Base-by-base conservation (phyloP, 2,888 invertebrate species). In the Neoaliturus tenellus region DNA sequence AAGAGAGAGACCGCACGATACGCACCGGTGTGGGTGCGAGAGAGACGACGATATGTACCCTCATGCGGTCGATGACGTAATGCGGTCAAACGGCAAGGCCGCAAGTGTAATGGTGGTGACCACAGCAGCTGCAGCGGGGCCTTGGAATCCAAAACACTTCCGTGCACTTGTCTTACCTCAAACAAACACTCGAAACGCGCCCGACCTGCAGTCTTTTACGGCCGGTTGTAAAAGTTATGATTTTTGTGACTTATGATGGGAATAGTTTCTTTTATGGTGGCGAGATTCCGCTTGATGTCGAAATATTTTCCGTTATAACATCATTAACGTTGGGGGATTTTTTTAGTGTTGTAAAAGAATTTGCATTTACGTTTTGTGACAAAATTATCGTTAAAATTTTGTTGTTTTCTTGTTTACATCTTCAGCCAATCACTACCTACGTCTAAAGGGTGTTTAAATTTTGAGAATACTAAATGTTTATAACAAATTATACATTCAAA, bases 211-310 rank as follows among this genome's bases (percentile, higher is more conserved):
- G 23, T 35, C 67, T 67, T 33, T 33, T 69, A 69, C 25, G 67
- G 33, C 28, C 10, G 67, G 69, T 69, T 35, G 69, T 69, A 69
- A 69, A 69, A 69, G 69, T 69, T 69, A 69, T 39, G 69, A 69
- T 20, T 69, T 69, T 35, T 39, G 33, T 35, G 69, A 69, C 20
- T 67, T 67, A 33, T 67, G 67, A 67, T 33, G 31, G 33, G 33
- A 69, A 69, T 39, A 35, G 33, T 35, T 69, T 69, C 69, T 69
- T 69, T 69, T 69, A 69, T 14, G 39, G 69, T 20, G 17, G 62
- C 69, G 33, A 69, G 69, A 69, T 69, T 69, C 69, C 67, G 25
- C 31, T 23, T 39, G 67, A 23, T 58, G 67, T 33, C 12, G 69
- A 20, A 69, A 35, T n/a, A 35, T 3, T 3, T n/a, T 23, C 69